Percentiles rank a stretch among this genome's conserved stretches.
phyloP scores from a whole-genome alignment of 64 coral and sea anemone genomes.

The Porites lutea region DNA sequence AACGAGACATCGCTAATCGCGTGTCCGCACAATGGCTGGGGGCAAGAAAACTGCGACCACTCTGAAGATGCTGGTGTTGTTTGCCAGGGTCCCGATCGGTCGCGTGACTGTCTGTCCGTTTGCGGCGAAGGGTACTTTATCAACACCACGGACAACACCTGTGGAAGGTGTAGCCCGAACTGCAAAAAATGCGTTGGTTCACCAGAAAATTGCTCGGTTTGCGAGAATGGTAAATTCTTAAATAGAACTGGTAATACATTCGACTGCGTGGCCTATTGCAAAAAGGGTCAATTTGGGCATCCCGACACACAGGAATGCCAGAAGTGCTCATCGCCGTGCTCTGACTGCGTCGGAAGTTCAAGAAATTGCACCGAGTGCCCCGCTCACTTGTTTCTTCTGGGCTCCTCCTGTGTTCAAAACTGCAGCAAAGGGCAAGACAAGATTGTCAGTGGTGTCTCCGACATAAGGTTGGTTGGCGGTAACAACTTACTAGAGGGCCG shows the following conservation, averaged over 20 bases:
- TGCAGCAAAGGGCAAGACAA: conserved; percentile 13
- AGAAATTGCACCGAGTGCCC: conserved; percentile 47
- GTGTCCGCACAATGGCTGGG: conserved; percentile 60
- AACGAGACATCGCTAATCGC: conserved; percentile 45
- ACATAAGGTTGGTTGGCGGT: conserved; percentile 56
- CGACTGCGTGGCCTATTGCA: conserved; percentile 64
- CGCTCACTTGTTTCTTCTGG: background rate
- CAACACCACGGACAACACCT: background rate
- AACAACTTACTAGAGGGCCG: conserved; percentile 63
- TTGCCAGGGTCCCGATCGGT: conserved; percentile 61
- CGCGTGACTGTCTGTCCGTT: conserved; percentile 54
- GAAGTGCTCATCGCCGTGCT: conserved; percentile 24
- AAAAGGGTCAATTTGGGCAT: conserved; percentile 54
- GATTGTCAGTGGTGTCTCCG: conserved; percentile 31
- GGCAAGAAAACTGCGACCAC: conserved; percentile 70
- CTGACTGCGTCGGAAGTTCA: conserved; percentile 2
- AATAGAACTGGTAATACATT: conserved; percentile 39
- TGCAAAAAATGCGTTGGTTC: conserved; percentile 36
- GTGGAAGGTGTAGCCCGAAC: conserved; percentile 53
- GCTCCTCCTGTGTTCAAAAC: background rate
- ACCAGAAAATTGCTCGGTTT: conserved; percentile 44
- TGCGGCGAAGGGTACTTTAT: conserved; percentile 20
- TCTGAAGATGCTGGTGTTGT: conserved; percentile 57
- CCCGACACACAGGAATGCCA: background rate
- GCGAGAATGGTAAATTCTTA: conserved; percentile 32